phyloP scores from a whole-genome alignment of 2,888 invertebrate genomes.

The Acheta domesticus region DNA sequence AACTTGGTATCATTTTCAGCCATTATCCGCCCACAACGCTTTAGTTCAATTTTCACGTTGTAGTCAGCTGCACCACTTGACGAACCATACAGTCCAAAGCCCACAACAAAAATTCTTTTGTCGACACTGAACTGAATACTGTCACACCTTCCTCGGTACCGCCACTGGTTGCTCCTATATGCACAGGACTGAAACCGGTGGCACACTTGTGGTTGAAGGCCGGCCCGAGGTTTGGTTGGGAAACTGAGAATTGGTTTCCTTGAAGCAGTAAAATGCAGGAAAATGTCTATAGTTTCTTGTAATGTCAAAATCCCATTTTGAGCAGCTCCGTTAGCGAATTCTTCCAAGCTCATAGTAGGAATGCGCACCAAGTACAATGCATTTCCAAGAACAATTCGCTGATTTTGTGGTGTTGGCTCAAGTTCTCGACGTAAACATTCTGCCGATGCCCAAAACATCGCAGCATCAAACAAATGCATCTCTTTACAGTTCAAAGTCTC shows the following conservation, averaged over 20 bases:
- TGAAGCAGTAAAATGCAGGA: constrained; percentile 89
- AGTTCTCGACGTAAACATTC: constrained; percentile 83
- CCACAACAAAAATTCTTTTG: constrained; percentile 91
- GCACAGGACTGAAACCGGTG: constrained; percentile 96
- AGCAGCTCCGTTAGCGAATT: constrained; percentile 92
- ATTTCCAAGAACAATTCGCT: constrained; percentile 68
- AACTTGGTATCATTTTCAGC: constrained; percentile 92
- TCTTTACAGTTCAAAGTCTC: constrained; percentile 96
- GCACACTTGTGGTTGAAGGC: constrained; percentile 87
- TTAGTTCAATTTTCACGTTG: constrained; percentile 89
- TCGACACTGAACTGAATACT: constrained; percentile 96
- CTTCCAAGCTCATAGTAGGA: constrained; percentile 89
- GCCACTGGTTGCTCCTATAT: constrained; percentile 95
- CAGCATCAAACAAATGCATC: constrained; percentile 85
- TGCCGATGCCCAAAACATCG: constrained; percentile 87
- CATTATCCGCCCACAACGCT: constrained; percentile 79
- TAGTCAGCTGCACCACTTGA: constrained; percentile 95
- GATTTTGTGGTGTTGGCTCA: constrained; percentile 76
- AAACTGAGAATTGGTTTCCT: constrained; percentile 80
- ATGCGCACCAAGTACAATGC: constrained; percentile 86
- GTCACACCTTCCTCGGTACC: constrained; percentile 92
- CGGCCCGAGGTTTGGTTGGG: constrained; percentile 76
- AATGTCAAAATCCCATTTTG: constrained; percentile 88
- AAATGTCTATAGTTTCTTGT: constrained; percentile 92
- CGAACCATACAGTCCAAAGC: constrained; percentile 93